A percentile compares a stretch with the other conserved stretches of the same genome.
These are phyloP conservation scores for Drosophila mauritiana DNA, from an alignment of 1,140 invertebrate genomes.

Conservation along the genomic window DNA sequence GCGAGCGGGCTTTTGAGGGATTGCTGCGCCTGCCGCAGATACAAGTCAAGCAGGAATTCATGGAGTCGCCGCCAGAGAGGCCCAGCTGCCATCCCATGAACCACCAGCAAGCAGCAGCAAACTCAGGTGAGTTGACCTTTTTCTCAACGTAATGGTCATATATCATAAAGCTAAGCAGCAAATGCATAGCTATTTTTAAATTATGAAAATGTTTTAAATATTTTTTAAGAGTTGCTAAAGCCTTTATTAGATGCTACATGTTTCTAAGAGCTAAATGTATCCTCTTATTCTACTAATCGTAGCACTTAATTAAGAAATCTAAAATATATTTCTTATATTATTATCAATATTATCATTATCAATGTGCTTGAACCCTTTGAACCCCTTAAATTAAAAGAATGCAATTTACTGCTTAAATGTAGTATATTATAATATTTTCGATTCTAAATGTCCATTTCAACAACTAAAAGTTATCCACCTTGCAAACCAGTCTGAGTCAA, in stretches of 20 bases:
- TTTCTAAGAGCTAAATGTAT: too few species aligned
- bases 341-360: too few species aligned
- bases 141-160: not conserved
- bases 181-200: not conserved
- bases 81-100: conserved; percentile 16
- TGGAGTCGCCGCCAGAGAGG: conserved; percentile 50
- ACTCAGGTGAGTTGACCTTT: conserved; percentile 20
- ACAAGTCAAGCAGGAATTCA: conserved; percentile 79
- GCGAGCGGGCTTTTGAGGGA: conserved; percentile 34
- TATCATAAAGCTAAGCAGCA: not conserved
- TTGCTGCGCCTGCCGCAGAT: conserved; percentile 66
- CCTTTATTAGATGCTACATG: too few species aligned
- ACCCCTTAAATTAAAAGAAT: too few species aligned
- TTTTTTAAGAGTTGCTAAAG: too few species aligned
- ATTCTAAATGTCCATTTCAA: not conserved
- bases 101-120: conserved; percentile 21
- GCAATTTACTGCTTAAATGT: too few species aligned
- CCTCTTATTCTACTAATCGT: too few species aligned
- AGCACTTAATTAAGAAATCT: too few species aligned
- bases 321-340: too few species aligned
- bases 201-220: too few species aligned
- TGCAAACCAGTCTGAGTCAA: not conserved
- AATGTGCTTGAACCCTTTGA: too few species aligned
- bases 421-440: too few species aligned
- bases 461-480: not conserved